Evolutionary conservation across 2,113 vertebrate genomes (phyloP).

Genomic region (Ornithorhynchus anatinus): DNA sequence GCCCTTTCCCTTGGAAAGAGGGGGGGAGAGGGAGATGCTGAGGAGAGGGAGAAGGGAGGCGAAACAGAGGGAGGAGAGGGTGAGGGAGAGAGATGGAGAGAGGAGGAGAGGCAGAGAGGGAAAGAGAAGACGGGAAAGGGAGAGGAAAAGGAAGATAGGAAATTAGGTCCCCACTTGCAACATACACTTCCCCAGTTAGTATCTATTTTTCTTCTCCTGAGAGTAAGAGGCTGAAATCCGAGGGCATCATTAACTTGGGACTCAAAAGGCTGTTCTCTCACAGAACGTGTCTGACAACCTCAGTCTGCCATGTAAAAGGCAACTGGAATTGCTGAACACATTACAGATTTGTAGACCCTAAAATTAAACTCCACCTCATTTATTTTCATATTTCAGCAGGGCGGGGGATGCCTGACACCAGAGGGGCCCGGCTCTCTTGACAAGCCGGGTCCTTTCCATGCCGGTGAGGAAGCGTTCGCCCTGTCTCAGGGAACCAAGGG

Average conservation of each 20-base stretch:
- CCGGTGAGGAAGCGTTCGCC: conserved; percentile 16
- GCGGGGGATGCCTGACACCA: conserved; percentile 16
- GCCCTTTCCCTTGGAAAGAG: too few relatives aligned
- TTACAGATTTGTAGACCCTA: conserved; percentile 60
- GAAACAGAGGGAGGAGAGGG: too few relatives aligned
- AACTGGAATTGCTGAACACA: conserved; percentile 39
- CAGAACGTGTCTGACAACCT: conserved; percentile 6
- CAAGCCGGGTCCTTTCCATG: conserved; percentile 31
- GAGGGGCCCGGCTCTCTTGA: conserved; percentile 19
- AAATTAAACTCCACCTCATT: conserved; percentile 61
- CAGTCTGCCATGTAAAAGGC: conserved; percentile 7
- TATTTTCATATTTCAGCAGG: conserved; percentile 53
- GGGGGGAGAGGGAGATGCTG: too few relatives aligned
- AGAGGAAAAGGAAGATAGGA: too few relatives aligned
- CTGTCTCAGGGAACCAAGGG: rapidly evolving
- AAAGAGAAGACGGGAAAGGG: too few relatives aligned
- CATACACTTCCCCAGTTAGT: neutral
- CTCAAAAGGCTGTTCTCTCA: neutral
- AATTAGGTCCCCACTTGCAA: neutral
- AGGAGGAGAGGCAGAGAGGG: too few relatives aligned
- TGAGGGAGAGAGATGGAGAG: too few relatives aligned
- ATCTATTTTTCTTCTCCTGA: neutral
- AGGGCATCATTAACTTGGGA: conserved; percentile 8
- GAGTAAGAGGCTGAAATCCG: neutral
- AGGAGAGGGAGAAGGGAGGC: too few relatives aligned